Base-by-base conservation (phyloP, 2,797 vertebrate species). In the Megaceryle alcyon region DNA sequence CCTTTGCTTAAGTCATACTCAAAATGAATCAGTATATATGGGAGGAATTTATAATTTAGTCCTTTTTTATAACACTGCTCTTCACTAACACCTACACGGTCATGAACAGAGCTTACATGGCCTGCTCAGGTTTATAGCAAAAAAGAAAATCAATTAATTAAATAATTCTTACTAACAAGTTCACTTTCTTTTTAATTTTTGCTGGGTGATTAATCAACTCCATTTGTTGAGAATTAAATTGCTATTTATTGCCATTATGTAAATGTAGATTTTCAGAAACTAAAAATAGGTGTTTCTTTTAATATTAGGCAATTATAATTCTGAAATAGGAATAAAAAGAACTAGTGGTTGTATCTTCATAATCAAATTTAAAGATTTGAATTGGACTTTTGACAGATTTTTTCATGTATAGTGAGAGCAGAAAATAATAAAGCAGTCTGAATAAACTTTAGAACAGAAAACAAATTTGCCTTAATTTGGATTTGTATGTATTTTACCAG, bases 21-120 rank as follows among this genome's bases (percentile, higher is more conserved):
- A 96, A 93, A 96, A 60, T 97, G 97, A 97, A 96, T 97, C 96
- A 97, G 57, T 95, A 78, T 97, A 95, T 96, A 97, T 91, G 95
- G 96, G 97, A 97, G 91, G 97, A 97, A 98, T 98, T 97, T 88
- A 91, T 97, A 97, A 98, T 97, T 94, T 72, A 79, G 93, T 90
- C 86, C 95, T 94, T 96, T 97, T 97, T 97, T 97, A 88, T 97
- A 96, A 92, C 92, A 92, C 60, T 91, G 89, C 90, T 96, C 87
- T 98, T 98, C 91, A 94, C 89, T 80, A 96, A 97, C 98, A 97
- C 98, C 98, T 97, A 98, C 94, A 46, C 16, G 6, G 22, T 79
- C 88, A 65, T 79, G 95, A 97, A 95, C 93, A 97, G 94, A 90
- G 54, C 77, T 96, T 90, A 56, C 69, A 73, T 59, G 79, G 46